Conservation (phyloP, 2,113 vertebrate species). For the Collichthys lucidus region DNA sequence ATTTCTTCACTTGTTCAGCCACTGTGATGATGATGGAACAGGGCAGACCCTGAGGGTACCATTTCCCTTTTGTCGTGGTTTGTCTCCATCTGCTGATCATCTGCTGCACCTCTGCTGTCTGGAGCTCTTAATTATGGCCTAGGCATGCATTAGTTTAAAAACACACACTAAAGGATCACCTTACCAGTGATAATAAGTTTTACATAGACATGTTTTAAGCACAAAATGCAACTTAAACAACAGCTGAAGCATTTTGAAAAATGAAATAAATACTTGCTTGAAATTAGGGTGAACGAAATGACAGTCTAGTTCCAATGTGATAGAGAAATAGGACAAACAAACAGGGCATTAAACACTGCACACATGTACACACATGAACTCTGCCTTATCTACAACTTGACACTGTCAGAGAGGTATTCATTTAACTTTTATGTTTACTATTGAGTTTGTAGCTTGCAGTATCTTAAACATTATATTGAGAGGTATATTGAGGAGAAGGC, state of each 20-base stretch:
- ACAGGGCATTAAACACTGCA: background rate
- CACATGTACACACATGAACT: no score
- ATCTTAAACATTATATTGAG: no score
- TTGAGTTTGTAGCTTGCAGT: no score
- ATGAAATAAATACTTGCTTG: no score
- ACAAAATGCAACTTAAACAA: background rate
- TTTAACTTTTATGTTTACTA: no score
- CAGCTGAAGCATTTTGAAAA: no score
- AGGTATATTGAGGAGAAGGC: no score
- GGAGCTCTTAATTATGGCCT: background rate
- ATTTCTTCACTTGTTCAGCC: constrained; percentile 62
- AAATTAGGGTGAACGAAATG: background rate
- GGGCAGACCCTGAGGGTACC: constrained; percentile 46
- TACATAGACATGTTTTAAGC: background rate
- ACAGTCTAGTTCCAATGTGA: background rate
- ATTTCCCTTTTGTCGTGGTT: background rate
- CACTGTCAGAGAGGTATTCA: no score
- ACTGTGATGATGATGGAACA: constrained; percentile 58
- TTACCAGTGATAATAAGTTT: background rate
- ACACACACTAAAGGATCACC: no score
- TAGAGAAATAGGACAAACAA: background rate
- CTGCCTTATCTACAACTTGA: no score
- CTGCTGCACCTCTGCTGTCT: background rate
- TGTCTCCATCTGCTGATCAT: constrained; percentile 73
- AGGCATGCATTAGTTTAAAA: no score